Evolutionary conservation across 2,797 vertebrate species (phyloP).

Genomic region (Nyctalus aviator): DNA sequence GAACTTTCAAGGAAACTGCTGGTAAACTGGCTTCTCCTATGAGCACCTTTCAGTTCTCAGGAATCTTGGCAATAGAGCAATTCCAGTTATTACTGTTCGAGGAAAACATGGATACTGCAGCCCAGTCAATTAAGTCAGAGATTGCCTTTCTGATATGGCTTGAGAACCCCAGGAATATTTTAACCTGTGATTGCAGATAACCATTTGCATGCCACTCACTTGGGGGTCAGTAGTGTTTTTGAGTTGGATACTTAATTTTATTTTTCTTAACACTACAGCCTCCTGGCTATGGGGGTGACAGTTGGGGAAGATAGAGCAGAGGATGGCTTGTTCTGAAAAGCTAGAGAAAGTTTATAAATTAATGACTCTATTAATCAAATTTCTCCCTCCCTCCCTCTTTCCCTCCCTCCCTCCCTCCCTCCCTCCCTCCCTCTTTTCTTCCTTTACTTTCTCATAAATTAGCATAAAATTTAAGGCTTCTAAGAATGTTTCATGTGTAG

Average conservation of each 20-base stretch:
- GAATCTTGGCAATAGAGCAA: neutral
- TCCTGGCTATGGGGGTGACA: neutral
- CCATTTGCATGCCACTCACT: neutral
- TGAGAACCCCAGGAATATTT: slow-evolving; percentile 58
- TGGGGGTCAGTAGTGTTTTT: neutral
- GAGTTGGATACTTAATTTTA: slow-evolving; percentile 22
- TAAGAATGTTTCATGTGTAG: neutral
- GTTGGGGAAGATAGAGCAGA: neutral
- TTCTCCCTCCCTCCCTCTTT: neutral
- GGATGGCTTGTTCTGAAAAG: neutral
- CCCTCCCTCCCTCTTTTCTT: neutral
- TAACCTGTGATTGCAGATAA: slow-evolving; percentile 13
- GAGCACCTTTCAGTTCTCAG: slow-evolving; percentile 21
- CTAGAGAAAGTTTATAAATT: neutral
- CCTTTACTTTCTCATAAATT: neutral
- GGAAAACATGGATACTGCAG: neutral
- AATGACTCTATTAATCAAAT: neutral
- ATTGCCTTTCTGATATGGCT: slow-evolving; percentile 46
- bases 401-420: too few relatives aligned
- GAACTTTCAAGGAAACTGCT: slow-evolving; percentile 6
- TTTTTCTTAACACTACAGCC: slow-evolving; percentile 1
- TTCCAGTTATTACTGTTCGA: slow-evolving; percentile 1
- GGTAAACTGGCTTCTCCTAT: neutral
- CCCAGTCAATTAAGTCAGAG: slow-evolving; percentile 16
- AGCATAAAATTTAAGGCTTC: neutral